Evolutionary conservation across 1,140 invertebrate species (phyloP), one percentile per base, ranked within the genome.

Genomic region (Pantala flavescens): DNA sequence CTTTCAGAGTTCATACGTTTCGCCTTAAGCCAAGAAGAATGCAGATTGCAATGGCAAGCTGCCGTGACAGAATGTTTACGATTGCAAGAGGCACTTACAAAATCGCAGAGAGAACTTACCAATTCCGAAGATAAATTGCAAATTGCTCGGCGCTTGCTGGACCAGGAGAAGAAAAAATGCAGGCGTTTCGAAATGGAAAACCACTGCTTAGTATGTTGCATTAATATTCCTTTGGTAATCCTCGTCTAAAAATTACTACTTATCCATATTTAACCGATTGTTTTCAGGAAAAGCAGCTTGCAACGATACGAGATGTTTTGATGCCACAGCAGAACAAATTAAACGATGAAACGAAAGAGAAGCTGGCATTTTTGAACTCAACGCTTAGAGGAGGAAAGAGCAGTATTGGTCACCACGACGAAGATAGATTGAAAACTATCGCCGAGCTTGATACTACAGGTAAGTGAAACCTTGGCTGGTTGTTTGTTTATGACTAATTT

Each of bases 331-430:
- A 88, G 70, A 84, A 87, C 36, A 90, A 88, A 76, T 77, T 93
- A 7, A 89, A 90, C 78, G 88, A 93, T 79, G 91, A 94, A 79
- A 93, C 92, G 0, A 86, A 89, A 63, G 91, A 95, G 79, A 92
- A 93, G 80, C 83, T 95, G 0, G 89, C 90, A 43, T 93, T 92
- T 80, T 82, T 95, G 0, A 89, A 90, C 78, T 90, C 80, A 24
- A 82, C 82, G 43, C 75, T 82, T n/a, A 83, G 82, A 78, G 79
- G 80, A 23, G 79, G 81, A 71, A 77, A 79, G 19, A 84, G 83
- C 43, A 83, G 81, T 55, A 76, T 78, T 0, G 71, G 84, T 85
- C 80, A 82, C 78, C 81, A 80, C 71, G 81, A 83, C 23, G 83
- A 83, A 79, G 81, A 78, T n/a, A 87, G 87, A 78, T 81, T 91